phyloP scores from a whole-genome alignment of 2,113 vertebrate genomes.

The Leuciscus idus region DNA sequence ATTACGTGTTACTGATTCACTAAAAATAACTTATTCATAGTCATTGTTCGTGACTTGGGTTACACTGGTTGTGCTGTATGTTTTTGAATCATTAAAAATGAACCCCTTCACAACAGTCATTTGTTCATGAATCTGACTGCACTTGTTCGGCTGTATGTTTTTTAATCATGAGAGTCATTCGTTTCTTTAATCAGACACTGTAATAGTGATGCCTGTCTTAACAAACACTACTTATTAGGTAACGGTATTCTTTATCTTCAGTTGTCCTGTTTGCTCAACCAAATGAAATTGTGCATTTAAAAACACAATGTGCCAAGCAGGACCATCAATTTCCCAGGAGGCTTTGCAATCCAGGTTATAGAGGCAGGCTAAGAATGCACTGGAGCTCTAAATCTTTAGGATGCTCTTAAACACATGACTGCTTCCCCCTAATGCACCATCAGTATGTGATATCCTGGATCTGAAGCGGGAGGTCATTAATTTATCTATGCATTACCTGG shows the following conservation, averaged over 20 bases:
- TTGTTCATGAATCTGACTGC: not conserved
- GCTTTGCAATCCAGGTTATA: conserved; percentile 31
- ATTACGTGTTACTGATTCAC: not conserved
- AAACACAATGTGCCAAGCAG: conserved; percentile 42
- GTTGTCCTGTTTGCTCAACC: not conserved
- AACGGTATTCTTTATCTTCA: not conserved
- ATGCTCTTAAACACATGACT: conserved; percentile 61
- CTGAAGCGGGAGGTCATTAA: conserved; percentile 58
- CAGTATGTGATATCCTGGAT: conserved; percentile 54
- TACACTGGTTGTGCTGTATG: not conserved
- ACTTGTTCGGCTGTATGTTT: not conserved
- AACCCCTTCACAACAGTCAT: not conserved
- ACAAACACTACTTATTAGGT: not conserved
- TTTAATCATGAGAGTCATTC: not conserved
- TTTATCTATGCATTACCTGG: conserved; percentile 64
- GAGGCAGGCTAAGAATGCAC: conserved; percentile 45
- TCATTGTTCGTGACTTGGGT: not conserved
- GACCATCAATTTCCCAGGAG: conserved; percentile 45
- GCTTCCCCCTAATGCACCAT: conserved; percentile 64
- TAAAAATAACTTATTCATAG: not conserved
- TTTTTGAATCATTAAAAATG: not conserved
- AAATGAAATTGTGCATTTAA: conserved; percentile 8
- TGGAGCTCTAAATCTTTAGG: conserved; percentile 62
- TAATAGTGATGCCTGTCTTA: not conserved
- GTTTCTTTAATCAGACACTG: not conserved